These are phyloP conservation scores for Mesochorus sp. DNA, from an alignment of 2,888 invertebrate species.

Conservation along the genomic window DNA sequence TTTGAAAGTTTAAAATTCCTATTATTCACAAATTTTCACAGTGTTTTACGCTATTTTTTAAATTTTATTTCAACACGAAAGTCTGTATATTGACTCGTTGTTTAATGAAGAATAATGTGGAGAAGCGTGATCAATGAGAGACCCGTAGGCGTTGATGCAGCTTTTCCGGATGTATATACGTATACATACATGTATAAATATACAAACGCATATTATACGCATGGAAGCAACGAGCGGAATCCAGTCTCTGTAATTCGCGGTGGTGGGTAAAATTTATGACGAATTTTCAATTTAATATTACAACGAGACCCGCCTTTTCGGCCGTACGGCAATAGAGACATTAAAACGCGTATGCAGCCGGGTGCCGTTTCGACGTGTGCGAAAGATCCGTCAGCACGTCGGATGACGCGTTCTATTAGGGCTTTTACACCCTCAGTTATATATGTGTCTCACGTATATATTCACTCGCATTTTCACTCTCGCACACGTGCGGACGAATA, in stretches of 20 bases:
- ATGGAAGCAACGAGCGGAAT: not conserved
- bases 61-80: conserved; percentile 2
- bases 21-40: too few relatives aligned
- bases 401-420: conserved; percentile 5
- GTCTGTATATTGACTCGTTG: conserved; percentile 15
- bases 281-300: conserved; percentile 49
- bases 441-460: not conserved
- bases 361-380: conserved; percentile 36
- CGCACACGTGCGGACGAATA: conserved; percentile 47
- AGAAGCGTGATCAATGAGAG: conserved; percentile 7
- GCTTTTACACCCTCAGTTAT: not conserved
- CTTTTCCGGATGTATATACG: conserved; percentile 1
- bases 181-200: too few relatives aligned
- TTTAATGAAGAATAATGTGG: conserved; percentile 45
- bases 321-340: too few relatives aligned
- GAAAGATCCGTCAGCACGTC: conserved; percentile 26
- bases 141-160: not conserved
- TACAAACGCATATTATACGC: not conserved
- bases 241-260: conserved; percentile 4
- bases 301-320: not conserved
- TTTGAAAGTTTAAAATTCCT: too few relatives aligned
- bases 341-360: conserved; percentile 25
- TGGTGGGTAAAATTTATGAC: conserved; percentile 38
- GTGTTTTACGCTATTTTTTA: not conserved
- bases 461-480: conserved; percentile 18